These are phyloP conservation scores for Chauna torquata DNA, from an alignment of 2,113 vertebrate species.

Conservation along the genomic window DNA sequence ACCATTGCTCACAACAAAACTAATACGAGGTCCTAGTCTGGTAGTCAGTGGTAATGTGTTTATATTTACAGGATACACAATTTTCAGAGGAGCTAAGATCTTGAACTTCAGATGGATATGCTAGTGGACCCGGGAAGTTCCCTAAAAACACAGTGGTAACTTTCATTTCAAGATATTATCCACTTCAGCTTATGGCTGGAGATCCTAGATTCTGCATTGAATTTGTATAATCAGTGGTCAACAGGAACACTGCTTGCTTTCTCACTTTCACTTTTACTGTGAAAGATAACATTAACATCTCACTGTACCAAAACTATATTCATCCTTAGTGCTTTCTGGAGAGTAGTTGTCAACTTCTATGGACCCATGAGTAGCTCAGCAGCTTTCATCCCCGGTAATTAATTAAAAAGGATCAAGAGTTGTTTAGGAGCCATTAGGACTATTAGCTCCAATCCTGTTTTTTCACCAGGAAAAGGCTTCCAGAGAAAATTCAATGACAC, in stretches of 20 bases:
- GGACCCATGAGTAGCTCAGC: background rate
- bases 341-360: background rate
- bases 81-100: background rate
- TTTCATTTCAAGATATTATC: background rate
- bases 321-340: background rate
- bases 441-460: background rate
- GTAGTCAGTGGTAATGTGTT: background rate
- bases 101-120: background rate
- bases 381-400: background rate
- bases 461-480: background rate
- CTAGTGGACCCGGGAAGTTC: background rate
- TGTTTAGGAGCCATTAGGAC: constrained; percentile 17
- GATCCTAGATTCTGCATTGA: background rate
- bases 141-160: background rate
- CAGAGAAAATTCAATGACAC: background rate
- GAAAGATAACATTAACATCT: background rate
- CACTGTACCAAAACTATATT: background rate
- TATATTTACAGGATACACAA: background rate
- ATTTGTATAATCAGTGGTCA: background rate
- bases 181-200: background rate
- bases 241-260: background rate
- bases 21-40: background rate
- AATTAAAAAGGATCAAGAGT: background rate
- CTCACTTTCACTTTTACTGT: background rate
- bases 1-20: background rate